Evolutionary conservation across 2,113 vertebrate genomes (phyloP), one percentile per base, ranked within the genome.

Genomic region (Pygathrix nemaeus): DNA sequence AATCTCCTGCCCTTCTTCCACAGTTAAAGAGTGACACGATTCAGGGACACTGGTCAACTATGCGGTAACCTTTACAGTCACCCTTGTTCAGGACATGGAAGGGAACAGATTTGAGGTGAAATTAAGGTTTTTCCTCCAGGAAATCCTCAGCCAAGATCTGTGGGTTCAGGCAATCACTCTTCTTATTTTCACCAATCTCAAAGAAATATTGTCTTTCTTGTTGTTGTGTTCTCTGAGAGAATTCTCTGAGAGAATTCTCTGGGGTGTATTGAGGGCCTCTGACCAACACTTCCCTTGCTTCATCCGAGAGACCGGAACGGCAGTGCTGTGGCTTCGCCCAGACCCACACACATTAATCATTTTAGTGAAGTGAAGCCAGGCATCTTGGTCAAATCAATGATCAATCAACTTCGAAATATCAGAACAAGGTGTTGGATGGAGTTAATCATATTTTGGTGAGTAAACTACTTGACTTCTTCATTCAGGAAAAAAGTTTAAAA

Each of bases 401-500:
- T 20, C 93, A 43, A 35, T 70, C 57, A 59, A 52, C 50, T 21
- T 25, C 43, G 76, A 64, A 87, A 82, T 43, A 85, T 59, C 88
- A 84, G 75, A 90, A 88, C 81, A 59, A 88, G 66, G 85, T 73
- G 25, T 85, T 84, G 84, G 84, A 90, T 68, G 35, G 52, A 85
- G 45, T 78, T 45, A 45, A 48, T 86, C 59, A 38, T 43, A 72
- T 70, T 89, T 73, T 14, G 59, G 35, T 76, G 93, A 92, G 82
- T 82, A 86, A 95, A 91, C 8, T 1, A 52, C 82, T 70, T 96
- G 90, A 95, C 86, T 89, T 85, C 12, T 83, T 93, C 90, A 90
- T 48, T 96, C 93, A 96, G 87, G 95, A 25, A 80, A 94, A 79
- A 75, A 68, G 38, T 45, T 64, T 79, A 59, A 96, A 85, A 70